Percentiles rank a stretch among this genome's conserved stretches.
Conservation (phyloP, 2,113 vertebrate species). For the Microtus richardsoni region DNA sequence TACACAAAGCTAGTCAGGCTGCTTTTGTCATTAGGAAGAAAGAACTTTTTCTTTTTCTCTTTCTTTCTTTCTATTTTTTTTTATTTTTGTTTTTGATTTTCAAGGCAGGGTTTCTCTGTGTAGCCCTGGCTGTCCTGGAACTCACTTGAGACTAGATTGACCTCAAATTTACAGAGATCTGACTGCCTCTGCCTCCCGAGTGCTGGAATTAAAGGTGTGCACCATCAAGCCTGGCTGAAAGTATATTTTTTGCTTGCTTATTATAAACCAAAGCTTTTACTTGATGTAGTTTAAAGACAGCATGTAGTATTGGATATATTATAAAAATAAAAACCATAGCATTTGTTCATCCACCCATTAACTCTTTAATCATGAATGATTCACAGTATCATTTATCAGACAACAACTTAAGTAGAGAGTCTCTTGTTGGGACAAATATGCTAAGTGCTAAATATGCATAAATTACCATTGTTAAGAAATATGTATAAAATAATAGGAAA, state of each 20-base stretch:
- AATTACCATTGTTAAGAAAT: not conserved
- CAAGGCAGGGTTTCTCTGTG: no score
- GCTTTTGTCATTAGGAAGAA: not conserved
- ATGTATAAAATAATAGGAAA: not conserved
- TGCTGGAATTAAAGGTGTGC: no score
- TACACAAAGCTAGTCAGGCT: not conserved
- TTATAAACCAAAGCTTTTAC: not conserved
- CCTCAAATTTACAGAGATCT: no score
- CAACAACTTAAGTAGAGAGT: not conserved
- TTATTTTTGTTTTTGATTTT: no score
- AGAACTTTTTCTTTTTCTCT: not conserved
- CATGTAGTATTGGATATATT: not conserved
- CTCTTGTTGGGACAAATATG: not conserved
- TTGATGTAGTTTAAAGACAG: not conserved
- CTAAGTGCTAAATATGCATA: not conserved
- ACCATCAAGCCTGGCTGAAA: no score
- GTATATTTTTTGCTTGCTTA: not conserved
- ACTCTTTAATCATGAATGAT: constrained; percentile 3
- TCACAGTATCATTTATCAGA: not conserved
- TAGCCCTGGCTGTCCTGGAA: no score
- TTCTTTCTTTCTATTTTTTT: no score
- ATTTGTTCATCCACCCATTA: not conserved
- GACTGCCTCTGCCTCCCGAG: no score
- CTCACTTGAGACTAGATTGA: no score
- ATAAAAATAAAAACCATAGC: not conserved